Evolutionary conservation across 2,797 vertebrate genomes (phyloP).

Genomic region (Eptatretus atami): DNA sequence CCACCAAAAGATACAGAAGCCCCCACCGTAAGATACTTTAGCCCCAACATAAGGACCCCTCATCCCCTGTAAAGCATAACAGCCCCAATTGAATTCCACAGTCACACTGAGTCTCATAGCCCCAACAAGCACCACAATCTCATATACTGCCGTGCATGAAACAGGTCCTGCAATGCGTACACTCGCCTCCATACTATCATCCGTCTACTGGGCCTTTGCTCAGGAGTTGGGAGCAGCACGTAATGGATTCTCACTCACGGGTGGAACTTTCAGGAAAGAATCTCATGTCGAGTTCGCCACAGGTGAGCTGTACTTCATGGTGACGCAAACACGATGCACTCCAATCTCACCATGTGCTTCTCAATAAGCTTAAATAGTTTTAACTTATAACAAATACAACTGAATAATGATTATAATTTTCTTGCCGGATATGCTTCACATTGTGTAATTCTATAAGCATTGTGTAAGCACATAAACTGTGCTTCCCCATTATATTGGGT

Average conservation of each 20-base stretch:
- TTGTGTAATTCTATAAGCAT: no score
- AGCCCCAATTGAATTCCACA: conserved; percentile 30
- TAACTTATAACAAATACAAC: background rate
- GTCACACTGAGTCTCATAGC: conserved; percentile 20
- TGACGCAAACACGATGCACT: no score
- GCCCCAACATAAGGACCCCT: no score
- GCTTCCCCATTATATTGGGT: no score
- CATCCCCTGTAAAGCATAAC: background rate
- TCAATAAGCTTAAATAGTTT: background rate
- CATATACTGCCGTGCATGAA: conserved; percentile 2
- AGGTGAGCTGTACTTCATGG: conserved; percentile 19
- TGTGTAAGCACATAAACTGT: no score
- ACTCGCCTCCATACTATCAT: conserved; percentile 57
- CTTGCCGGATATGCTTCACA: no score
- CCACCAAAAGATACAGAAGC: no score
- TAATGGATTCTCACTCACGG: conserved; percentile 64
- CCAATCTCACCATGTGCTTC: no score
- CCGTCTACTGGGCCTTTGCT: conserved; percentile 72
- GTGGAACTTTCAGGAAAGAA: conserved; percentile 46
- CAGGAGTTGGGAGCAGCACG: conserved; percentile 50
- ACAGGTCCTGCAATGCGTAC: conserved; percentile 60
- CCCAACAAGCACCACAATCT: conserved; percentile 16
- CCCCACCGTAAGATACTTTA: no score
- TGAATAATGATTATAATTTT: background rate
- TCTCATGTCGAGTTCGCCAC: conserved; percentile 96